Evolutionary conservation across 2,888 invertebrate genomes (phyloP).

Genomic region (Epistrophe grossulariae): DNA sequence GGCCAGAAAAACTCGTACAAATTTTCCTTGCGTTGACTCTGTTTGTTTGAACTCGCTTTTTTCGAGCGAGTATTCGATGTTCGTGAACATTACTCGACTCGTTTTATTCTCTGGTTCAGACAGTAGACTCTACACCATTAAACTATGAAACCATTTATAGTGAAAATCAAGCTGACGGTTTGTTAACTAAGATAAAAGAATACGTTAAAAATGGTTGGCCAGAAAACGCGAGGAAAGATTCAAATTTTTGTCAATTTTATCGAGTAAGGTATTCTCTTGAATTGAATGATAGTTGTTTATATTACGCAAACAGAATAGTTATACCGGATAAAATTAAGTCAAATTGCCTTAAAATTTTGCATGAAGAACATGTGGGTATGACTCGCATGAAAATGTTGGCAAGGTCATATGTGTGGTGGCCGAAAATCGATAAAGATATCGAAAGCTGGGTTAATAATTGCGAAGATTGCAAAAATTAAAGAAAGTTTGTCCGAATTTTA

Average conservation of each 20-base stretch:
- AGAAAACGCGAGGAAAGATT: not conserved
- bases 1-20: too few species aligned
- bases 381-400: slow-evolving; percentile 38
- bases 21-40: too few species aligned
- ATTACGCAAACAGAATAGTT: slow-evolving; percentile 48
- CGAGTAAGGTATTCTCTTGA: not conserved
- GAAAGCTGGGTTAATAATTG: not conserved
- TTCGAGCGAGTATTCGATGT: too few species aligned
- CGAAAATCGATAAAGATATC: slow-evolving; percentile 50
- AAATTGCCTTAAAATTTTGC: slow-evolving; percentile 29
- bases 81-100: too few species aligned
- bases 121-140: not conserved
- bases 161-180: not conserved
- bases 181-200: not conserved
- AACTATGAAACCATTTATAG: not conserved
- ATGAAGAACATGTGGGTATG: slow-evolving; percentile 9
- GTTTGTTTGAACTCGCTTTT: too few species aligned
- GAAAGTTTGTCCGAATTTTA: slow-evolving; percentile 26
- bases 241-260: not conserved
- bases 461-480: slow-evolving; percentile 17
- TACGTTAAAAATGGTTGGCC: slow-evolving; percentile 19
- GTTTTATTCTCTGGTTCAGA: too few species aligned
- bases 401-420: slow-evolving; percentile 50
- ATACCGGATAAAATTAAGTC: slow-evolving; percentile 43
- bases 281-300: slow-evolving; percentile 25